Conservation (phyloP, 2,113 vertebrate genomes). For the Ictalurus furcatus region DNA sequence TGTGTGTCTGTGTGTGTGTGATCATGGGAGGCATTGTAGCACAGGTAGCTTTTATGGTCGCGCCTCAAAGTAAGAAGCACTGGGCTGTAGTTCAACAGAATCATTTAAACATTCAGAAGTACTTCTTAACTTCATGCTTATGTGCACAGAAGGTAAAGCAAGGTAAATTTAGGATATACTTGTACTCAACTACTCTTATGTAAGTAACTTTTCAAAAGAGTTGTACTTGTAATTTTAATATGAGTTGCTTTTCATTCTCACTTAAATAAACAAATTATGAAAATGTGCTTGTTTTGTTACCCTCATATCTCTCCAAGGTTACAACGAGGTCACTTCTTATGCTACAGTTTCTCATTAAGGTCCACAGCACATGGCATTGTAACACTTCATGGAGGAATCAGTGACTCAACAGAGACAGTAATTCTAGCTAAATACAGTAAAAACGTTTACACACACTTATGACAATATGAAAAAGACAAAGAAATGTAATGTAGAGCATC, state of each 20-base stretch:
- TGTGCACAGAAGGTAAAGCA: not conserved
- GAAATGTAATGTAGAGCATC: not conserved
- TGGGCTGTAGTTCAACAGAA: not conserved
- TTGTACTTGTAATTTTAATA: not conserved
- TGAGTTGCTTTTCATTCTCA: not conserved
- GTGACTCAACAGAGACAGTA: not conserved
- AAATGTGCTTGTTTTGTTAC: no score
- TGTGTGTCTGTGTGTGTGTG: not conserved
- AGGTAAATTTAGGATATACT: not conserved
- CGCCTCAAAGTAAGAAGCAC: not conserved
- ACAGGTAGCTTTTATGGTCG: conserved; percentile 3
- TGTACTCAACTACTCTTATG: not conserved
- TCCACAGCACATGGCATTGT: not conserved
- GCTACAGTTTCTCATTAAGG: not conserved
- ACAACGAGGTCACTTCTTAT: not conserved
- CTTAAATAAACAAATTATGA: not conserved
- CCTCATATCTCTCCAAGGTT: not conserved
- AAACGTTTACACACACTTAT: not conserved
- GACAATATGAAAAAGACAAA: not conserved
- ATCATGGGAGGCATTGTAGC: not conserved
- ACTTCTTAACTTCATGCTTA: not conserved
- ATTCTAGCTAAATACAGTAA: not conserved
- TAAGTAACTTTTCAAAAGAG: not conserved
- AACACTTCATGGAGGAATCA: not conserved
- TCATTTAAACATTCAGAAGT: not conserved